Conservation (phyloP, 2,113 vertebrate genomes). For the Callaeas wilsoni region DNA sequence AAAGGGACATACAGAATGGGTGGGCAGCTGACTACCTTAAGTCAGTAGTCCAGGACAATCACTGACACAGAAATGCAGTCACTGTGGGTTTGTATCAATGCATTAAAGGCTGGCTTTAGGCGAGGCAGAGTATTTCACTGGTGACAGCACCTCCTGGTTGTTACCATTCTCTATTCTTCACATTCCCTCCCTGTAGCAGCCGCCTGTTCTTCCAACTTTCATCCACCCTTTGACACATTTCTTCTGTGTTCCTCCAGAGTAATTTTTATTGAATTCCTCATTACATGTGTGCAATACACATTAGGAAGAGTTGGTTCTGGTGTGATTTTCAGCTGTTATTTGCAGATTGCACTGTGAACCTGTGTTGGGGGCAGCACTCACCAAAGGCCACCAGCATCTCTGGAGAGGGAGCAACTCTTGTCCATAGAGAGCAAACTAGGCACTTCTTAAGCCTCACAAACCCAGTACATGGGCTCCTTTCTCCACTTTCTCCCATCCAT, state of each 20-base stretch:
- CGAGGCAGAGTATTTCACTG: not conserved
- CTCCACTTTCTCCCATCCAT: no score
- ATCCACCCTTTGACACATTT: not conserved
- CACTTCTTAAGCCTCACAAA: not conserved
- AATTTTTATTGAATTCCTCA: not conserved
- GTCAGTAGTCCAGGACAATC: not conserved
- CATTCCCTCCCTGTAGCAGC: not conserved
- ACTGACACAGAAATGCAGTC: not conserved
- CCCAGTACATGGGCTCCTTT: not conserved
- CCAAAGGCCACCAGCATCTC: not conserved
- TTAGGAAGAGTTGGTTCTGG: not conserved
- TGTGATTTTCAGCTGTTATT: not conserved
- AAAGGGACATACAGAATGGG: not conserved
- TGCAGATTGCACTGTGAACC: fast-evolving
- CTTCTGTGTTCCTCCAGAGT: not conserved
- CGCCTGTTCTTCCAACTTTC: not conserved
- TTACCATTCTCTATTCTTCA: not conserved
- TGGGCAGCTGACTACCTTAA: not conserved
- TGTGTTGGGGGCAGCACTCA: not conserved
- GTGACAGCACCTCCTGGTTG: not conserved
- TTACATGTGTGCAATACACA: not conserved
- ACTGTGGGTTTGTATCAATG: not conserved
- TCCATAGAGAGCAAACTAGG: not conserved
- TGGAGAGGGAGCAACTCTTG: not conserved
- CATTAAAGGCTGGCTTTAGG: not conserved